Evolutionary conservation across 2,888 invertebrate species (phyloP).

Genomic region (Lasioglossum vierecki): DNA sequence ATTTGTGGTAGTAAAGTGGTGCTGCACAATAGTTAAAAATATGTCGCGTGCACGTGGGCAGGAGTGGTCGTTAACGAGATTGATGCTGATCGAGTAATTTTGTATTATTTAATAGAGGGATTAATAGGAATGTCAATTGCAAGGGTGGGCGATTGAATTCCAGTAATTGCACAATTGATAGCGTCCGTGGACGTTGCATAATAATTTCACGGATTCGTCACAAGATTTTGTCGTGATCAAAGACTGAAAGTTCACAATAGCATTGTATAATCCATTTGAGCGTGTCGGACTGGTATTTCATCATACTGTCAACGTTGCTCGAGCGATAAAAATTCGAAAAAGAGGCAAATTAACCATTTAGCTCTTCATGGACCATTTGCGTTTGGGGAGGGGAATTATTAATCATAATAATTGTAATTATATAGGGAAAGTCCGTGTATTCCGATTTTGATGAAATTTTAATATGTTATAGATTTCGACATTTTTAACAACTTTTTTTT

Average conservation of each 20-base stretch:
- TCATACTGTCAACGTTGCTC: not conserved
- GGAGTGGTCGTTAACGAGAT: not conserved
- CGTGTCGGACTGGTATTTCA: not conserved
- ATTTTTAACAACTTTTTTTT: too few relatives aligned
- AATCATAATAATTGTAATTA: too few relatives aligned
- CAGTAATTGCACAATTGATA: constrained; percentile 37
- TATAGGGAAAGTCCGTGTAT: too few relatives aligned
- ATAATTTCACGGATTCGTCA: constrained; percentile 17
- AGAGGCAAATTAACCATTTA: not conserved
- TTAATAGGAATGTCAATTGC: constrained; percentile 29
- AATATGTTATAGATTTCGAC: too few relatives aligned
- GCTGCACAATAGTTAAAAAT: not conserved
- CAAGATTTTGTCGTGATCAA: constrained; percentile 23
- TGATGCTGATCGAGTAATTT: not conserved
- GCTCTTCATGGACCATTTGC: too few relatives aligned
- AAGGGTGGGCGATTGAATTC: constrained; percentile 24
- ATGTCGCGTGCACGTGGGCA: not conserved
- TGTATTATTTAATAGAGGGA: constrained; percentile 25
- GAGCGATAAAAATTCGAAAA: not conserved
- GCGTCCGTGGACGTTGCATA: constrained; percentile 18
- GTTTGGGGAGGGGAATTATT: too few relatives aligned
- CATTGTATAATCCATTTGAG: not conserved
- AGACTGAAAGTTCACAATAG: not conserved
- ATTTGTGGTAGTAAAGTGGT: not conserved
- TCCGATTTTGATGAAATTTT: too few relatives aligned